Evolutionary conservation across 2,888 invertebrate species (phyloP).

Genomic region (Stegana nigrithorax): DNA sequence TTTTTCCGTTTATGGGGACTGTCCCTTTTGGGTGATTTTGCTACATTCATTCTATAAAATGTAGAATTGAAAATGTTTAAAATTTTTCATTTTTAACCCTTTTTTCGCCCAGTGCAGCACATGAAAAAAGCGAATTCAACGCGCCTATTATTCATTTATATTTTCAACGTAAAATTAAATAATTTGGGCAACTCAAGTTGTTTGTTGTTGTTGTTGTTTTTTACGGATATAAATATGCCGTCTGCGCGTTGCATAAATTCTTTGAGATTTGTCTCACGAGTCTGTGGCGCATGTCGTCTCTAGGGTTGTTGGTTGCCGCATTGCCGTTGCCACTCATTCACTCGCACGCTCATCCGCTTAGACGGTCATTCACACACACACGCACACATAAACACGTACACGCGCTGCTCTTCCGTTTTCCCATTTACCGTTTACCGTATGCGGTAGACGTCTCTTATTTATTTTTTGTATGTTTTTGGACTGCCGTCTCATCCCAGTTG

Average conservation of each 20-base stretch:
- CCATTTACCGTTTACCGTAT: background rate
- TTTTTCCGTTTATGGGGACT: too few relatives aligned
- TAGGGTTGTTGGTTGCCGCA: conserved; percentile 6
- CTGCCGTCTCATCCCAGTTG: conserved; percentile 38
- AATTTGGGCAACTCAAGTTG: conserved; percentile 41
- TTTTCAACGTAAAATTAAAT: conserved; percentile 34
- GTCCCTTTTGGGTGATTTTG: too few relatives aligned
- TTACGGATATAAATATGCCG: too few relatives aligned
- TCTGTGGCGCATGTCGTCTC: background rate
- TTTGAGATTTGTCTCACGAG: conserved; percentile 8
- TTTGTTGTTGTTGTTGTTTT: conserved; percentile 33
- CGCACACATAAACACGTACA: background rate
- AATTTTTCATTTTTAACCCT: too few relatives aligned
- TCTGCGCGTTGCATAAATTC: too few relatives aligned
- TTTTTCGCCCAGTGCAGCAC: too few relatives aligned
- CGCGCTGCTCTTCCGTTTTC: background rate
- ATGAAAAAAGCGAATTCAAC: too few relatives aligned
- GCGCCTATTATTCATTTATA: conserved; percentile 39
- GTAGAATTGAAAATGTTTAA: too few relatives aligned
- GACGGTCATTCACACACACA: conserved; percentile 8
- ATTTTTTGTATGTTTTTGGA: background rate
- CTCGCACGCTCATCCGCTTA: too few relatives aligned
- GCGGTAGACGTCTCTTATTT: background rate
- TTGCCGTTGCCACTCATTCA: background rate
- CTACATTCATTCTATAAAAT: too few relatives aligned